Base-by-base conservation (phyloP, 2,888 invertebrate species). In the Arrhopalites spinosus region DNA sequence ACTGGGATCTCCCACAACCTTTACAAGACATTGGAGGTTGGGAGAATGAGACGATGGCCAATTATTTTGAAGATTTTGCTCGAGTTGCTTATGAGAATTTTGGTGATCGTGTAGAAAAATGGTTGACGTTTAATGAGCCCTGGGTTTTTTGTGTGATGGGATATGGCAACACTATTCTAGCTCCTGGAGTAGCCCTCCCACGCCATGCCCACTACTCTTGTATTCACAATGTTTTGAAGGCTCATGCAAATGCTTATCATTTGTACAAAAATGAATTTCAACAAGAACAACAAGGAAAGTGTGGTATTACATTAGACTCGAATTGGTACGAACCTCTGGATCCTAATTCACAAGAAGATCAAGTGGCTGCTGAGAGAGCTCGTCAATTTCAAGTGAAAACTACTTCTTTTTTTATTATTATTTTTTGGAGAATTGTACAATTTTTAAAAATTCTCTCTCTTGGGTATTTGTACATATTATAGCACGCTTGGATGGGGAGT, bases 191-290 rank as follows among this genome's bases (percentile, higher is more conserved):
- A 23, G 85, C 88, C 78, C 87, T 87, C 76, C 87, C 89, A 1
- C 90, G 90, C 8, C 82, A 88, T 23, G 89, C 87, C 0, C 89
- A 88, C 72, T 92, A 92, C 84, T 83, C 88, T 67, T 90, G 90
- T 76, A 86, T 86, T 0, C 90, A 91, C 83, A 89, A 90, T 83
- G 85, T 89, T 70, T 84, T 92, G 25, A 85, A 89, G 74, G 89
- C 90, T 0, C 92, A 92, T 84, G 90, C 90, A 0, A 87, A 87
- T 74, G 89, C 87, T 1, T 92, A 90, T 83, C 87, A 88, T 72
- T 83, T 90, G 53, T 91, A 91, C 83, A 86, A 90, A 73, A 85
- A 87, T 50, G 86, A 88, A 80, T 92, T 87, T 81, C 87, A 80
- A 29, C 47, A 70, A 15, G 23, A 36, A 11, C 81, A 82, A 68